Evolutionary conservation across 2,888 invertebrate species (phyloP).

Genomic region (Megastigmus dorsalis): DNA sequence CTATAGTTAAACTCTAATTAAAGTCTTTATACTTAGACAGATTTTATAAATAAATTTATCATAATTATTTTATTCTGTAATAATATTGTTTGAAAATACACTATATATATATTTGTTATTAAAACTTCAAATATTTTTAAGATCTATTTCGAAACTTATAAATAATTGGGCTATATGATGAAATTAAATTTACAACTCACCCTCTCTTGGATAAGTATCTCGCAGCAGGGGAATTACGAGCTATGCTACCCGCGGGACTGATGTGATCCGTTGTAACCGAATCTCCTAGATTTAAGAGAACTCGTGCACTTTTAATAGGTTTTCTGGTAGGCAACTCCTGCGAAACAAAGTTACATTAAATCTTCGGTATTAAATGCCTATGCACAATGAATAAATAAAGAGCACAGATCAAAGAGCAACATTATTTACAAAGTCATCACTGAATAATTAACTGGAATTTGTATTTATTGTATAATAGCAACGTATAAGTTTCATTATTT

Average conservation of each 20-base stretch:
- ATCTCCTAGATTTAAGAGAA: conserved; percentile 92
- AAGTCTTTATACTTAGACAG: neutral
- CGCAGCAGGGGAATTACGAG: conserved; percentile 94
- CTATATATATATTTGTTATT: neutral
- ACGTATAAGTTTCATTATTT: neutral
- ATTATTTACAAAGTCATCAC: no score
- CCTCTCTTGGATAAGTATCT: conserved; percentile 84
- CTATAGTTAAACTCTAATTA: neutral
- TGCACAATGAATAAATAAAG: neutral
- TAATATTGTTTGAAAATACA: conserved; percentile 40
- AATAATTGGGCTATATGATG: no score
- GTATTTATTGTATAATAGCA: neutral
- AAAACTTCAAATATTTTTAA: neutral
- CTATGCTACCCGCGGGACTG: conserved; percentile 98
- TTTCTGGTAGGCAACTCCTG: conserved; percentile 79
- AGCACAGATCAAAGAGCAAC: no score
- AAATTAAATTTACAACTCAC: conserved; percentile 73
- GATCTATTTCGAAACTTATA: neutral
- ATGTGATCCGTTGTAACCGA: conserved; percentile 99
- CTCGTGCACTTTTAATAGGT: conserved; percentile 84
- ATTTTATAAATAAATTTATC: no score
- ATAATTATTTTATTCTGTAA: conserved; percentile 64
- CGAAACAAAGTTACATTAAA: conserved; percentile 28
- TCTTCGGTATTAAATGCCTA: no score
- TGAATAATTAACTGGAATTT: no score